Percentiles rank a stretch among this genome's conserved stretches.
These are phyloP conservation scores for Crossaster papposus DNA, from an alignment of 53 echinoderm and acorn worm species.

Conservation along the genomic window DNA sequence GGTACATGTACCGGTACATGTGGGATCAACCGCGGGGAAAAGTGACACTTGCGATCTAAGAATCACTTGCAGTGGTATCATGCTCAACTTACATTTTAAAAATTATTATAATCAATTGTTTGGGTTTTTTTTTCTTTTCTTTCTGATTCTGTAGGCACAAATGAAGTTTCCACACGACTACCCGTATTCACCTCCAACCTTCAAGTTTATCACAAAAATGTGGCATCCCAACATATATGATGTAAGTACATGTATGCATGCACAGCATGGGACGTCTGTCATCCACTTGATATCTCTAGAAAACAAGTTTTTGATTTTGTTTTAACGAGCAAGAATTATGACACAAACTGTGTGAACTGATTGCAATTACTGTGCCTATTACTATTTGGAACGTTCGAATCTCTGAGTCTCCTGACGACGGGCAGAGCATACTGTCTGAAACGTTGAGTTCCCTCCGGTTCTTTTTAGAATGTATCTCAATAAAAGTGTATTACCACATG, in stretches of 20 bases:
- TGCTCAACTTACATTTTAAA: not conserved
- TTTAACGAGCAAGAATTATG: not conserved
- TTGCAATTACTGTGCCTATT: not conserved
- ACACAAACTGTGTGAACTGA: not conserved
- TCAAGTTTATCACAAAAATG: constrained; percentile 98
- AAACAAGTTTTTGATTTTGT: not conserved
- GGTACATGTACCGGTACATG: too few species aligned
- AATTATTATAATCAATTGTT: not conserved
- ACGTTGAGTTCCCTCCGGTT: too few species aligned
- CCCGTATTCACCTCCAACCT: constrained; percentile 96
- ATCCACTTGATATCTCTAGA: not conserved
- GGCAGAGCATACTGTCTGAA: too few species aligned
- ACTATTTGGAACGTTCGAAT: too few species aligned
- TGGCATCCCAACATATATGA: constrained; percentile 99
- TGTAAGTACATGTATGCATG: constrained; percentile 64
- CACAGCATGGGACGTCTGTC: not conserved
- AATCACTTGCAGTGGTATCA: too few species aligned
- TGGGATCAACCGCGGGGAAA: too few species aligned
- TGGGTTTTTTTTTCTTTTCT: not conserved
- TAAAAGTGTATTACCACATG: too few species aligned
- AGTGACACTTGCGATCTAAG: too few species aligned
- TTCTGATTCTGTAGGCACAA: constrained; percentile 77
- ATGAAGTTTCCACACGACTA: constrained; percentile 99
- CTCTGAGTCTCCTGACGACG: too few species aligned
- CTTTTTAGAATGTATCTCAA: too few species aligned